phyloP scores from a whole-genome alignment of 2,888 invertebrate genomes.

The Aethes cnicana region DNA sequence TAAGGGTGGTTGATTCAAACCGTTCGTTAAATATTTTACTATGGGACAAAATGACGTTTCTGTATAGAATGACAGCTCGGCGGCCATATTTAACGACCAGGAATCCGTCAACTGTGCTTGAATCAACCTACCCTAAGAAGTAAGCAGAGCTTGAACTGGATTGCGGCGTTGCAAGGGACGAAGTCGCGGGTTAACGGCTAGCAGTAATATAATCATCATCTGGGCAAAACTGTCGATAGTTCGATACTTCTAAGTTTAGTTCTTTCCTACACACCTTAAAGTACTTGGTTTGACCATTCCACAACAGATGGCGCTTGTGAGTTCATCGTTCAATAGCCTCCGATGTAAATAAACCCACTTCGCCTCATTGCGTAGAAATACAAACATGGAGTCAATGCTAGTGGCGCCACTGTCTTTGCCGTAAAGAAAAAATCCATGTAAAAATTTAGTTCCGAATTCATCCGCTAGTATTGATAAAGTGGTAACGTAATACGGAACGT shows the following conservation, averaged over 20 bases:
- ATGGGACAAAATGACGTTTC: too few relatives aligned
- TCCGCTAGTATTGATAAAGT: not conserved
- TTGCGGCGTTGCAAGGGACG: too few relatives aligned
- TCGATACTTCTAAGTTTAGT: not conserved
- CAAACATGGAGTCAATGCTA: not conserved
- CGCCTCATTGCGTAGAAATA: conserved; percentile 13
- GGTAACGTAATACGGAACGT: conserved; percentile 4
- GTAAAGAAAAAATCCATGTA: not conserved
- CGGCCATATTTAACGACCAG: too few relatives aligned
- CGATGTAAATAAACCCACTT: conserved; percentile 40
- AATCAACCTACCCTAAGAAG: too few relatives aligned
- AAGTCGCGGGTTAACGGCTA: too few relatives aligned
- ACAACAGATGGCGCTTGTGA: conserved; percentile 37
- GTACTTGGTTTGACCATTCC: not conserved
- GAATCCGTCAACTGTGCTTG: too few relatives aligned
- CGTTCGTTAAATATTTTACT: too few relatives aligned
- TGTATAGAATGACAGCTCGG: too few relatives aligned
- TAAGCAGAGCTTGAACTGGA: too few relatives aligned
- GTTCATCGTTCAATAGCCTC: conserved; percentile 54
- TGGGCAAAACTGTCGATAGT: not conserved
- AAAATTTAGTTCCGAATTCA: not conserved
- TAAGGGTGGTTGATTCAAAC: too few relatives aligned
- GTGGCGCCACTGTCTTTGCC: not conserved
- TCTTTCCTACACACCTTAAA: not conserved
- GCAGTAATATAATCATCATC: not conserved